phyloP scores from a whole-genome alignment of 2,888 invertebrate genomes.

The Pteria penguin region DNA sequence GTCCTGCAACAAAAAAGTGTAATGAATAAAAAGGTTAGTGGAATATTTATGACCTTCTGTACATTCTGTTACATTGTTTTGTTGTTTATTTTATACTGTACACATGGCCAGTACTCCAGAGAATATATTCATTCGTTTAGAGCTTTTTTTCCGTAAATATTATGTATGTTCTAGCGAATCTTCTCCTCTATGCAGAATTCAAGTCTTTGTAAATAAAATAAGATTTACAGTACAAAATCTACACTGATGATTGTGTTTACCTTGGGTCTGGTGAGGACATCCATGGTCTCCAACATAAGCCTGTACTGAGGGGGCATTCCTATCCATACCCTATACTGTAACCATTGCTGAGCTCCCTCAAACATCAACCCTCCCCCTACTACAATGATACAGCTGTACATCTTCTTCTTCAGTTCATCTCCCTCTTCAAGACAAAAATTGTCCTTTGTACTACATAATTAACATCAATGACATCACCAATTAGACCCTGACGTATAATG shows the following conservation, averaged over 20 bases:
- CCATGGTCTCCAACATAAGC: slow-evolving; percentile 85
- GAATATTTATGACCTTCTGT: neutral
- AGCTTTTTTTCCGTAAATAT: no score
- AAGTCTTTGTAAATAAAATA: no score
- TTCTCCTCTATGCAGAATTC: no score
- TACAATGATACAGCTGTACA: slow-evolving; percentile 94
- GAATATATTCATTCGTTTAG: no score
- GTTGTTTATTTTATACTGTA: neutral
- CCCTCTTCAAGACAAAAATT: slow-evolving; percentile 82
- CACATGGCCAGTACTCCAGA: no score
- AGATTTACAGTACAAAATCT: no score
- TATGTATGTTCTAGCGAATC: no score
- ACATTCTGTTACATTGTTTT: neutral
- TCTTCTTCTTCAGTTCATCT: slow-evolving; percentile 94
- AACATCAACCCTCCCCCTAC: slow-evolving; percentile 96
- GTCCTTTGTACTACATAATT: neutral
- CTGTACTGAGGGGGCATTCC: slow-evolving; percentile 91
- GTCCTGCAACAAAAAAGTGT: slow-evolving; percentile 79
- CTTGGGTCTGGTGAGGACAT: slow-evolving; percentile 93
- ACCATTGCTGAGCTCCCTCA: slow-evolving; percentile 90
- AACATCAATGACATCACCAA: no score
- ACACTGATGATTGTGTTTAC: slow-evolving; percentile 89
- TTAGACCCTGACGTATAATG: no score
- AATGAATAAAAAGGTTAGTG: neutral
- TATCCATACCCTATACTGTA: slow-evolving; percentile 91